A percentile compares a stretch with the other conserved stretches of the same genome.
Evolutionary conservation across 2,113 vertebrate genomes (phyloP).

Genomic region (Scartelaos histophorus): DNA sequence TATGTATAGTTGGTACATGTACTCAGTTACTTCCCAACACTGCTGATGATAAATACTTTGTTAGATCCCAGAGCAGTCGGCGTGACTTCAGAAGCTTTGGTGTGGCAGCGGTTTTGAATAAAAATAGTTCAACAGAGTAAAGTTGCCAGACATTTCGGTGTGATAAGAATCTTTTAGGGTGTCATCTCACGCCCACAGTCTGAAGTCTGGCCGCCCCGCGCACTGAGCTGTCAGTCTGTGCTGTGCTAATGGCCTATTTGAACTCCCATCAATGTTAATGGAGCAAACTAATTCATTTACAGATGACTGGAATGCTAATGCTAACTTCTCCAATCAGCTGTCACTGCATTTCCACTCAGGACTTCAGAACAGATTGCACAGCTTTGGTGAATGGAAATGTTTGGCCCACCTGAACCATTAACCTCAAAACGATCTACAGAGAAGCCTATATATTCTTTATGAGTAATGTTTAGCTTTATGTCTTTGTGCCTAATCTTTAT

Average conservation of each 20-base stretch:
- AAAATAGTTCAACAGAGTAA: not conserved
- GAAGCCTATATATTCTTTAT: too few species aligned
- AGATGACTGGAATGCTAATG: conserved; percentile 5
- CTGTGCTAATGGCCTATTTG: conserved; percentile 7
- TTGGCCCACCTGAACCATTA: not conserved
- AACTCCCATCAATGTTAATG: conserved; percentile 8
- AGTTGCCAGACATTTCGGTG: conserved; percentile 1
- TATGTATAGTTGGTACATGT: too few species aligned
- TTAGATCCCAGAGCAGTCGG: not conserved
- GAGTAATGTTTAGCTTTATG: not conserved
- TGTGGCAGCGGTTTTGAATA: not conserved
- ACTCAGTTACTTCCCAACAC: too few species aligned
- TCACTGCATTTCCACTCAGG: not conserved
- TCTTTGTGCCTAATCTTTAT: not conserved
- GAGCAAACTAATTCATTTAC: not conserved
- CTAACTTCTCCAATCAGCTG: conserved; percentile 1
- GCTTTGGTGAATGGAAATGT: not conserved
- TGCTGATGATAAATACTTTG: not conserved
- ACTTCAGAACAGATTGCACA: not conserved
- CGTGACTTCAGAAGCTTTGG: not conserved
- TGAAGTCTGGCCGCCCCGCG: not conserved
- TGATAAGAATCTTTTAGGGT: not conserved
- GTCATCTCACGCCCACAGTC: not conserved
- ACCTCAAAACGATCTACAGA: too few species aligned
- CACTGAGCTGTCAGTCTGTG: not conserved